These are phyloP conservation scores for Corythaixoides concolor DNA, from an alignment of 2,113 vertebrate species.

Conservation along the genomic window DNA sequence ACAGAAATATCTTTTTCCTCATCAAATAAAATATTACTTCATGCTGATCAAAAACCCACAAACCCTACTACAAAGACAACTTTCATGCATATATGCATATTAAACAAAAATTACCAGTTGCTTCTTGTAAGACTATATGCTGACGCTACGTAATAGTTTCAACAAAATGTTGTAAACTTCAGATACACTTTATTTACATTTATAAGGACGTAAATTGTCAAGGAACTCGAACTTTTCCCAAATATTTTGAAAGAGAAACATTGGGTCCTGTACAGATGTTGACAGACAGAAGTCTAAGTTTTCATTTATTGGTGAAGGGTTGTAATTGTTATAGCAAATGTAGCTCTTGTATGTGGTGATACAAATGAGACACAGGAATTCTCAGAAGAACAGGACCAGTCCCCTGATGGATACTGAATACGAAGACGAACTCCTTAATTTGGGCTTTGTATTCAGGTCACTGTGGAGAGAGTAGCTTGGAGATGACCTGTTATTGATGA, in stretches of 20 bases:
- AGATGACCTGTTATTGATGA: neutral
- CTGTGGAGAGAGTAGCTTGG: neutral
- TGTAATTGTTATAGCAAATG: neutral
- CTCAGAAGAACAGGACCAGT: neutral
- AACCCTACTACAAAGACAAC: constrained; percentile 6
- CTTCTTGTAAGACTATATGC: neutral
- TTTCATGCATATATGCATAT: neutral
- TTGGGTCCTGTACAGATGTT: neutral
- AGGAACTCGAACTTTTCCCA: neutral
- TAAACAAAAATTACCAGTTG: neutral
- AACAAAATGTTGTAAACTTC: neutral
- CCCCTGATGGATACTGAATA: neutral
- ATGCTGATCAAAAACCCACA: neutral
- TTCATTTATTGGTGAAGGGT: neutral
- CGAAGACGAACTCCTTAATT: neutral
- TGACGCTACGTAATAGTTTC: neutral
- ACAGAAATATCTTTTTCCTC: neutral
- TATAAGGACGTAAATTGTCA: neutral
- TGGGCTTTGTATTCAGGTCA: neutral
- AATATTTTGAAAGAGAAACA: neutral
- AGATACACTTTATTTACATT: neutral
- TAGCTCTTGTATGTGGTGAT: neutral
- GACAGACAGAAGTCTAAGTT: neutral
- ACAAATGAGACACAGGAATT: neutral
- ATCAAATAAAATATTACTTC: neutral